phyloP scores from a whole-genome alignment of 2,888 invertebrate species.

The Drosophila melanosoma region DNA sequence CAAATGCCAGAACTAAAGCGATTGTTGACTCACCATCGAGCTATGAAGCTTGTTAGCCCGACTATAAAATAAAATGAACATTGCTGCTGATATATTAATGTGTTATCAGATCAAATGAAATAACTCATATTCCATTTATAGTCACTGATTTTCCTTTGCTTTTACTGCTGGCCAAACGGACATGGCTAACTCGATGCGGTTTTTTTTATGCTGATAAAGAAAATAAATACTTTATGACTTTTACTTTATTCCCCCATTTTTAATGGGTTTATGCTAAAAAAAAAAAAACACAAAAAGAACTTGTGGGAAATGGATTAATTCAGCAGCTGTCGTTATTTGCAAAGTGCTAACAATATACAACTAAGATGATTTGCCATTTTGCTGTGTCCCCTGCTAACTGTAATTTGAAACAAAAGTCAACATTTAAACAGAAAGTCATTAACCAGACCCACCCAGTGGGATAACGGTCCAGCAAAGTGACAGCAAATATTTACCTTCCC shows the following conservation, averaged over 20 bases:
- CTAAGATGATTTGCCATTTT: conserved; percentile 26
- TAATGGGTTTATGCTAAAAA: neutral
- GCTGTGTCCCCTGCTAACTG: conserved; percentile 7
- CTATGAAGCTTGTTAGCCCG: neutral
- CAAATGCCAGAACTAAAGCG: conserved; percentile 25
- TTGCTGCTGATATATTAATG: neutral
- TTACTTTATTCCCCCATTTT: neutral
- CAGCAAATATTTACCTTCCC: conserved; percentile 33
- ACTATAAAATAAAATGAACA: neutral
- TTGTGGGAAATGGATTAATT: neutral
- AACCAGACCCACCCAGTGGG: neutral
- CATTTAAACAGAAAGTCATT: conserved; percentile 20
- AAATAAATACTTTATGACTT: neutral
- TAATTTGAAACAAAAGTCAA: conserved; percentile 49
- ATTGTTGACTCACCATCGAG: conserved; percentile 11
- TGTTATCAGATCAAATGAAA: neutral
- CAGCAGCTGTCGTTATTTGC: neutral
- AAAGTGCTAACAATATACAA: neutral
- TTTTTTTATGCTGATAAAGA: neutral
- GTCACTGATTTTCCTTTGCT: neutral
- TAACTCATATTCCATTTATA: neutral
- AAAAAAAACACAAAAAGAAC: neutral
- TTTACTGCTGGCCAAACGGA: neutral
- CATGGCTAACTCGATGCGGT: neutral
- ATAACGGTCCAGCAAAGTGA: conserved; percentile 6